phyloP scores from a whole-genome alignment of 2,113 vertebrate genomes.

The Cyphomyrus discorhynchus region DNA sequence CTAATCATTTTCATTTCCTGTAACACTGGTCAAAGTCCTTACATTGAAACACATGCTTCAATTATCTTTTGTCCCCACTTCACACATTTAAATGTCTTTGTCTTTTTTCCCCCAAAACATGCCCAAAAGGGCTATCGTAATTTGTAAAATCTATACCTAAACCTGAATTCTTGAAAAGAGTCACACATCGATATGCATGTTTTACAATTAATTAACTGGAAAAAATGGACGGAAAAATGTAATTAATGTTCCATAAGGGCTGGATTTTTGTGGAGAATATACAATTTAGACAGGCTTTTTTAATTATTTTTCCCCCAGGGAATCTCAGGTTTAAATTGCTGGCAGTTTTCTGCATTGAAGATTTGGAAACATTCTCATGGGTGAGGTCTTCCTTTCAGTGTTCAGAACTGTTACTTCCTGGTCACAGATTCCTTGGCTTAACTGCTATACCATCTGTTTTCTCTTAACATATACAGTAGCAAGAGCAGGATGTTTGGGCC shows the following conservation, averaged over 20 bases:
- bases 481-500: background rate
- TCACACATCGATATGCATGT: background rate
- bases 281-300: background rate
- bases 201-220: background rate
- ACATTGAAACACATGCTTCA: background rate
- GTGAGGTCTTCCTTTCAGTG: background rate
- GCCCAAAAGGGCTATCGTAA: background rate
- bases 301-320: background rate
- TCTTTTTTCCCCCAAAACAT: background rate
- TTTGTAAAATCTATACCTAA: background rate
- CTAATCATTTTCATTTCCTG: background rate
- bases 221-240: background rate
- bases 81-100: background rate
- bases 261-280: background rate
- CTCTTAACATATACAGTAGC: background rate
- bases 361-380: background rate
- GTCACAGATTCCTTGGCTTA: background rate
- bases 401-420: background rate
- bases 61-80: background rate
- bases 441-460: background rate
- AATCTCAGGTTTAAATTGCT: background rate
- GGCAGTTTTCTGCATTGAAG: background rate
- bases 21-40: background rate
- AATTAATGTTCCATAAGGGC: background rate
- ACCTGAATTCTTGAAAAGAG: background rate